Conservation (phyloP, 2,113 vertebrate genomes). For the Phaethon lepturus region DNA sequence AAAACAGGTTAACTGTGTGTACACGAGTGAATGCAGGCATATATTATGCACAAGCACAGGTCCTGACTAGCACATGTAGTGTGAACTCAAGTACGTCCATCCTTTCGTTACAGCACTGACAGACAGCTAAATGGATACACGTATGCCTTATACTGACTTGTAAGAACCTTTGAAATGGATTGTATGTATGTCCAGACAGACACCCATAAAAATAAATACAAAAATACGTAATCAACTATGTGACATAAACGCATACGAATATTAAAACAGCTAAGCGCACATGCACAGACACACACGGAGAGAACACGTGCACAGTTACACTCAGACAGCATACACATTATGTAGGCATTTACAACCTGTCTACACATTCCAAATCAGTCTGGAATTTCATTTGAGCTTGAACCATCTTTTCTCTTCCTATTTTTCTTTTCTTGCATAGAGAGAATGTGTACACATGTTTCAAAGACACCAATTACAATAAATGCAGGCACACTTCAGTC, state of each 20-base stretch:
- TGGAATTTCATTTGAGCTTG: neutral
- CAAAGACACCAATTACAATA: neutral
- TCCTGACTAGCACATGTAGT: neutral
- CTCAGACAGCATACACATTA: neutral
- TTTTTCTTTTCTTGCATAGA: neutral
- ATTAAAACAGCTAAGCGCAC: neutral
- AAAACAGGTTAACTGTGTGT: neutral
- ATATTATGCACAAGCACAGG: neutral
- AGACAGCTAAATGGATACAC: neutral
- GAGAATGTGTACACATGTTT: neutral
- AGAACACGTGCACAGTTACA: neutral
- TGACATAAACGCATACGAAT: neutral
- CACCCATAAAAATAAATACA: neutral
- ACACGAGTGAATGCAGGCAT: neutral
- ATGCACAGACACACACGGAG: rapidly evolving
- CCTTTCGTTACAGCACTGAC: neutral
- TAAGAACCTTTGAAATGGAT: neutral
- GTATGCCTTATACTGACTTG: neutral
- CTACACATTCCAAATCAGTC: neutral
- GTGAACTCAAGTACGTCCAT: neutral
- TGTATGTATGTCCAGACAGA: neutral
- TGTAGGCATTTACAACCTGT: neutral
- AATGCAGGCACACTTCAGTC: neutral
- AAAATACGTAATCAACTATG: neutral
- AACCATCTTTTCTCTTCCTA: neutral